These are phyloP conservation scores for Neocrepidodera transversa DNA, from an alignment of 2,888 invertebrate species.

Conservation along the genomic window DNA sequence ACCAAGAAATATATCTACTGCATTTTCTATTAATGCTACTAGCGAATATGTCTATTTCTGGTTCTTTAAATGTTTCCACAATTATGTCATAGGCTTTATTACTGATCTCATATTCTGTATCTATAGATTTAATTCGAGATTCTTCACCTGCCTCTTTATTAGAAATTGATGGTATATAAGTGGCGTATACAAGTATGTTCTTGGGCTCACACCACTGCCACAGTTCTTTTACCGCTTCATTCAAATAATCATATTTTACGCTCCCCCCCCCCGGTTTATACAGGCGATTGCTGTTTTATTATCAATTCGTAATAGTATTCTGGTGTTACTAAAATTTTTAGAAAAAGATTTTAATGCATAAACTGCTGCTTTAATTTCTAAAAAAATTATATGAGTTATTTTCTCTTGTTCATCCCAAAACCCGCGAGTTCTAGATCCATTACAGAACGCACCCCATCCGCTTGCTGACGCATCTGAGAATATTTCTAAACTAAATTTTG, in stretches of 20 bases:
- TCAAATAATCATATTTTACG: too few species aligned
- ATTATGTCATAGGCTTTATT: too few species aligned
- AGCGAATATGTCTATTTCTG: not conserved
- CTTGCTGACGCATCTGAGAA: conserved; percentile 23
- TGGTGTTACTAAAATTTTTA: too few species aligned
- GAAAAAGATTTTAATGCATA: conserved; percentile 23
- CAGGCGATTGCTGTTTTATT: too few species aligned
- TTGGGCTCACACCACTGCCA: too few species aligned
- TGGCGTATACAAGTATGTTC: too few species aligned
- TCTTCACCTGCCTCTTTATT: not conserved
- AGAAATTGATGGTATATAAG: too few species aligned
- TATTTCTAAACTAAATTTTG: conserved; percentile 19
- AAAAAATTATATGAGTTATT: conserved; percentile 23
- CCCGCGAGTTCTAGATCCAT: conserved; percentile 5
- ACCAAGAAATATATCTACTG: not conserved
- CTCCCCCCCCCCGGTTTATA: too few species aligned
- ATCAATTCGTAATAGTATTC: too few species aligned
- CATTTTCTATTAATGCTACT: too few species aligned
- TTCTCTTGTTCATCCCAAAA: conserved; percentile 21
- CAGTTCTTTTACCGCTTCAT: too few species aligned
- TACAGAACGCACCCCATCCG: conserved; percentile 24
- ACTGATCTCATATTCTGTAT: too few species aligned
- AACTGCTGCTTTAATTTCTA: conserved; percentile 26
- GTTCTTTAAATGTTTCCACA: not conserved
- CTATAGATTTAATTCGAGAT: not conserved